Evolutionary conservation across 92 coral and sea anemone species (phyloP).

Genomic region (Epizoanthus illoricatus): DNA sequence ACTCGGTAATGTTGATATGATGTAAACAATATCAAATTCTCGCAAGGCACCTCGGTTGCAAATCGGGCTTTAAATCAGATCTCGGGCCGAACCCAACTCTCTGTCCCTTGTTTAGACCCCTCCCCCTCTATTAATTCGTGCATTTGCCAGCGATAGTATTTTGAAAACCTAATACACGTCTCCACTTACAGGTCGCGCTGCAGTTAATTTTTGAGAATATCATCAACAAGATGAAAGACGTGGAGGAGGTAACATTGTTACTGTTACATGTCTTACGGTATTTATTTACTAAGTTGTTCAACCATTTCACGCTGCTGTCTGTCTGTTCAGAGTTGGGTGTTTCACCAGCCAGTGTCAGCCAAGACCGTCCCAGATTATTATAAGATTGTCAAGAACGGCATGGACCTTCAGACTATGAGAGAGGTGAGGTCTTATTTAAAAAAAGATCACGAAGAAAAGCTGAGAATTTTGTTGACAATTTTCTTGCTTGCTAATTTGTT

Average conservation of each 20-base stretch:
- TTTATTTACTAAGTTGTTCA: background rate
- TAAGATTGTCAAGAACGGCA: slow-evolving; percentile 86
- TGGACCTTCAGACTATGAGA: slow-evolving; percentile 95
- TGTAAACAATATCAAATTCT: too few species aligned
- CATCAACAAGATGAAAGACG: slow-evolving; percentile 90
- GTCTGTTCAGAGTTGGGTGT: slow-evolving; percentile 82
- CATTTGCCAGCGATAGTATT: too few species aligned
- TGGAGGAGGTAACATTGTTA: slow-evolving; percentile 71
- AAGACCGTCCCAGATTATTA: slow-evolving; percentile 97
- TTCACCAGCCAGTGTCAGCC: slow-evolving; percentile 89
- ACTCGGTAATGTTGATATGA: too few species aligned
- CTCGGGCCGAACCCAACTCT: too few species aligned
- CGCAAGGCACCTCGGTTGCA: too few species aligned
- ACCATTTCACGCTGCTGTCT: background rate
- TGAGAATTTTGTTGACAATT: background rate
- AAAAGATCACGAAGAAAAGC: background rate
- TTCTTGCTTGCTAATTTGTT: background rate
- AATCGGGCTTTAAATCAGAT: too few species aligned
- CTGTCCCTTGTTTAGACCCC: too few species aligned
- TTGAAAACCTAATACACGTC: too few species aligned
- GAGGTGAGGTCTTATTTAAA: slow-evolving; percentile 59
- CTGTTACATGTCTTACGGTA: background rate
- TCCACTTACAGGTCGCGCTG: slow-evolving; percentile 67
- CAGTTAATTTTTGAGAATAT: slow-evolving; percentile 87
- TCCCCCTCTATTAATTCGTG: too few species aligned